phyloP scores from a whole-genome alignment of 2,113 vertebrate genomes.

The Gymnocephalus cernua region DNA sequence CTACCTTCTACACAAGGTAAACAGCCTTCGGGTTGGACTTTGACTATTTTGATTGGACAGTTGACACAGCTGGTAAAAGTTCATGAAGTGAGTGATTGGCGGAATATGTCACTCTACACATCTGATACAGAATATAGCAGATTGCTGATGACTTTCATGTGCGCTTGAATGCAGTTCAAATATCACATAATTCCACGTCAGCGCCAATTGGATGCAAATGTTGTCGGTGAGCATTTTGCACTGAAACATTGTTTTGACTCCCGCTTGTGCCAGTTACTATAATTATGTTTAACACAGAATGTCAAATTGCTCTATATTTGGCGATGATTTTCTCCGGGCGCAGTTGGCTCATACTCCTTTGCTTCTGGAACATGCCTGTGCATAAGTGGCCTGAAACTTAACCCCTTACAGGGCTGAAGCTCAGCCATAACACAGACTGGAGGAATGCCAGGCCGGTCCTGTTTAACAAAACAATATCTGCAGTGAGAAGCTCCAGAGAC shows the following conservation, averaged over 20 bases:
- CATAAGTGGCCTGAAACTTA: conserved; percentile 79
- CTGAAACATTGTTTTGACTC: conserved; percentile 63
- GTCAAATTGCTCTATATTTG: conserved; percentile 80
- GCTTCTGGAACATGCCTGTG: conserved; percentile 71
- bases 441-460: conserved; percentile 69
- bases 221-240: conserved; percentile 25
- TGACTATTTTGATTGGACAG: conserved; percentile 9
- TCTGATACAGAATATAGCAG: background rate
- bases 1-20: conserved; percentile 18
- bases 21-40: background rate
- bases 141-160: conserved; percentile 19
- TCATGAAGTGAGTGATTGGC: background rate
- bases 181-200: conserved; percentile 37
- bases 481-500: conserved; percentile 68
- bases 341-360: conserved; percentile 64
- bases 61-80: conserved; percentile 64
- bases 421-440: conserved; percentile 81
- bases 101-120: conserved; percentile 4
- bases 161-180: background rate
- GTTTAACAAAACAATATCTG: conserved; percentile 73
- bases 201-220: conserved; percentile 59
- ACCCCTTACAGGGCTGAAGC: conserved; percentile 66
- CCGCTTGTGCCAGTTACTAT: conserved; percentile 72
- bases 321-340: conserved; percentile 63
- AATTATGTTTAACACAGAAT: conserved; percentile 77